phyloP scores from a whole-genome alignment of 1,140 invertebrate species.

The Drosophila ogumai region DNA sequence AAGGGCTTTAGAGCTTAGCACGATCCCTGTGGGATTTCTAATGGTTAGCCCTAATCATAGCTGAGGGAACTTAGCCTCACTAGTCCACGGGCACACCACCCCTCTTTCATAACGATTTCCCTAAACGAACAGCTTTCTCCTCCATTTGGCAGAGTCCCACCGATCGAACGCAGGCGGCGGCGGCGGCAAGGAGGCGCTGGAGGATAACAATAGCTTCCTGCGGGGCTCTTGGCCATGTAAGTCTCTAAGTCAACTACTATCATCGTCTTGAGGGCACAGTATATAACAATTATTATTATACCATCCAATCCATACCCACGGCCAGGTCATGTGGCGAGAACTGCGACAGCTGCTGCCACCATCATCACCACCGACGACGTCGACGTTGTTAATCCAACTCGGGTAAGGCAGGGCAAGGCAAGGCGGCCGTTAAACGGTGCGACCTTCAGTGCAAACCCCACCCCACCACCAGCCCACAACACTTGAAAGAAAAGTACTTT shows the following conservation, averaged over 20 bases:
- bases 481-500: slow-evolving; percentile 12
- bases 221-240: slow-evolving; percentile 48
- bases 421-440: slow-evolving; percentile 61
- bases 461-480: slow-evolving; percentile 2
- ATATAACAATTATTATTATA: slow-evolving; percentile 49
- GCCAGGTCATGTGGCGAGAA: slow-evolving; percentile 57
- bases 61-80: background rate
- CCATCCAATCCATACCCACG: slow-evolving; percentile 23
- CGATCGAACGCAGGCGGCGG: slow-evolving; percentile 32
- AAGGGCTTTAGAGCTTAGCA: background rate
- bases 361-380: slow-evolving; percentile 1
- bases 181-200: slow-evolving; percentile 7
- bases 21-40: background rate
- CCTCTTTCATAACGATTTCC: background rate
- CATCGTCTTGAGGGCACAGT: slow-evolving; percentile 32
- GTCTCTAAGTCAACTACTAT: slow-evolving; percentile 31
- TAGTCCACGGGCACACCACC: background rate
- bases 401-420: slow-evolving; percentile 26
- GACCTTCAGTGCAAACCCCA: slow-evolving; percentile 46
- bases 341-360: slow-evolving; percentile 47
- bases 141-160: slow-evolving; percentile 28
- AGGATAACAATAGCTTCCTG: slow-evolving; percentile 36
- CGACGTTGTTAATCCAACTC: slow-evolving; percentile 47
- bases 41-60: background rate
- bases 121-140: slow-evolving; percentile 2